Percentiles rank a stretch among this genome's conserved stretches.
These are phyloP conservation scores for Palythoa caribaeorum DNA, from an alignment of 92 coral and sea anemone genomes.

Conservation along the genomic window DNA sequence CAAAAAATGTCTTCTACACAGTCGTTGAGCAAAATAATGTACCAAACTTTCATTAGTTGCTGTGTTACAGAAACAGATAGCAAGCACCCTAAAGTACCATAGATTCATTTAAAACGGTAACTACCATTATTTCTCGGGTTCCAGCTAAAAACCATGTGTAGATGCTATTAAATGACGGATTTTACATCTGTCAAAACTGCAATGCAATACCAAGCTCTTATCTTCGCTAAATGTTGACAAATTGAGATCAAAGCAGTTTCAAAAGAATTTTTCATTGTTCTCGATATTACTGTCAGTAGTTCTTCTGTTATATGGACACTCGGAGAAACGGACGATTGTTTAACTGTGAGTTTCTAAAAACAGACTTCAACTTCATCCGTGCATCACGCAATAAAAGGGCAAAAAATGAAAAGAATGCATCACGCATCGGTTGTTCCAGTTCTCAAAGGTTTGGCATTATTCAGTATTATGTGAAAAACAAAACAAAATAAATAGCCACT, in stretches of 20 bases:
- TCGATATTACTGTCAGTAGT: neutral
- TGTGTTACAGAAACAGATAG: no score
- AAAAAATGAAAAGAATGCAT: no score
- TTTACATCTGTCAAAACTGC: conserved; percentile 39
- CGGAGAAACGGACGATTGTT: neutral
- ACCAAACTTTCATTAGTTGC: no score
- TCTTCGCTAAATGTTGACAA: conserved; percentile 28
- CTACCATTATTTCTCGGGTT: no score
- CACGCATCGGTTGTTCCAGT: no score
- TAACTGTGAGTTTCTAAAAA: conserved; percentile 16
- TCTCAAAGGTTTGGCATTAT: neutral
- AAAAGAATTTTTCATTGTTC: conserved; percentile 6
- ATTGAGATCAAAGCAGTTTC: conserved; percentile 7
- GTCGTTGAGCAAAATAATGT: no score
- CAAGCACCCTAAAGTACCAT: no score
- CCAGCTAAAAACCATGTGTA: no score
- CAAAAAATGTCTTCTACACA: no score
- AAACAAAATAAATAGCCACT: neutral
- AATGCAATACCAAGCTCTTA: neutral
- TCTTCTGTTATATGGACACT: neutral
- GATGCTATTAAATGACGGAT: neutral
- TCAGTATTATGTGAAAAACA: no score
- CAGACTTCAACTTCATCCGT: neutral
- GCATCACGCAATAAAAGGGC: no score
- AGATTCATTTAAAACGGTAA: no score